Percentiles rank a stretch among this genome's conserved stretches.
phyloP scores from a whole-genome alignment of 2,113 vertebrate genomes.

The Platichthys stellatus region DNA sequence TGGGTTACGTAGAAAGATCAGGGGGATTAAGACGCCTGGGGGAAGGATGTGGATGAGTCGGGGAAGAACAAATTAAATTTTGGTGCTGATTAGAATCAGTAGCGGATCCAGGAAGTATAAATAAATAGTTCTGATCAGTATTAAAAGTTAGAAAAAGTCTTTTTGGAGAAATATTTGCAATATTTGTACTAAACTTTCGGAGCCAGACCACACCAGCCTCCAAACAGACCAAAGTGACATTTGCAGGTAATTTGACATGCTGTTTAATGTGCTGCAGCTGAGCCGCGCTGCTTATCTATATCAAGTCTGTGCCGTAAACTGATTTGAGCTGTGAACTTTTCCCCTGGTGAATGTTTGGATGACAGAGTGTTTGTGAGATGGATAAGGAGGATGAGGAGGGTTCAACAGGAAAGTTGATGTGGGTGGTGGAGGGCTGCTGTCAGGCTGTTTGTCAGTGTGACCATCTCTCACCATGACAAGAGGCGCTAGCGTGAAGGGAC shows the following conservation, averaged over 20 bases:
- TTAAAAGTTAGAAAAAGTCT: neutral
- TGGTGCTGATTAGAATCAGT: no score
- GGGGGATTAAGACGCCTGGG: no score
- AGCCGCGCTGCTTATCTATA: neutral
- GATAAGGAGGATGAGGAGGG: neutral
- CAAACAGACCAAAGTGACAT: neutral
- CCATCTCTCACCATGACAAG: no score
- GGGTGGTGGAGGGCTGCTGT: constrained; percentile 1
- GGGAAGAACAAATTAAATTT: no score
- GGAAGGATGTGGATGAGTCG: no score
- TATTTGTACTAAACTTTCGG: neutral
- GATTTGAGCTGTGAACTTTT: neutral
- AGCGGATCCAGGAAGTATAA: no score
- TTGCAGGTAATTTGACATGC: neutral
- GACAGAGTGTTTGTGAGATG: neutral
- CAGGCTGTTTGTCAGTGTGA: neutral
- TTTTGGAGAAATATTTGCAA: neutral
- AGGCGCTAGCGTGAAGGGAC: no score
- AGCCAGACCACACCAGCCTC: neutral
- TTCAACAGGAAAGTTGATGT: neutral
- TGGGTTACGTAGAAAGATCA: no score
- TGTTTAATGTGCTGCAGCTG: neutral
- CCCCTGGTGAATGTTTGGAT: neutral
- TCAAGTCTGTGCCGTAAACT: neutral
- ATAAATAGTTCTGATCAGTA: no score